phyloP scores from a whole-genome alignment of 1,140 invertebrate species.

The Rhopalosiphum padi region DNA sequence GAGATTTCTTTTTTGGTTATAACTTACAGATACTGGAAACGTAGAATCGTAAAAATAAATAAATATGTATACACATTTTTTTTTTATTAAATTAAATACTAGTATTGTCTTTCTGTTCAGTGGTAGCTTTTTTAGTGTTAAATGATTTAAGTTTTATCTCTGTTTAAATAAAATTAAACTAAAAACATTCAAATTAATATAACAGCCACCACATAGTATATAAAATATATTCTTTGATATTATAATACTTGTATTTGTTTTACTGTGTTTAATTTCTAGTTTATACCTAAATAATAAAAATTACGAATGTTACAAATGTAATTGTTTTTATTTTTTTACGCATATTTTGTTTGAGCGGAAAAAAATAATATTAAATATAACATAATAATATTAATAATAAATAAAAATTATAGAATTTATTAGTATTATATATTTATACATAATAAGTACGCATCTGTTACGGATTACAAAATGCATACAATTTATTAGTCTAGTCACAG shows the following conservation, averaged over 20 bases:
- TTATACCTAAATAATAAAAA: too few relatives aligned
- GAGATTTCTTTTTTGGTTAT: background rate
- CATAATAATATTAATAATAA: background rate
- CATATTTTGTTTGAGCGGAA: background rate
- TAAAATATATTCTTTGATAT: too few relatives aligned
- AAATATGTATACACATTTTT: background rate
- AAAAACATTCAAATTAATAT: too few relatives aligned
- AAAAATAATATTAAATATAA: background rate
- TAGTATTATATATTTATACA: background rate
- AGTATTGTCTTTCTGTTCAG: background rate
- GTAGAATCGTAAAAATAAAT: background rate
- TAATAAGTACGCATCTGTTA: conserved; percentile 1
- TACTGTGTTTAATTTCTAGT: too few relatives aligned
- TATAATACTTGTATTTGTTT: too few relatives aligned
- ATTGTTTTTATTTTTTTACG: background rate
- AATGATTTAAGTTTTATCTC: too few relatives aligned
- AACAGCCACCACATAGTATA: too few relatives aligned
- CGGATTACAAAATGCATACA: background rate
- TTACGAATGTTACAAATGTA: background rate
- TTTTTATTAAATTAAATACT: background rate
- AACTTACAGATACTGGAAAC: background rate
- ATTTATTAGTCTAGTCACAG: background rate
- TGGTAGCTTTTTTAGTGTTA: background rate
- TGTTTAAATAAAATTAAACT: too few relatives aligned
- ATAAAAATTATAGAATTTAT: background rate